These are phyloP conservation scores for Calypte anna DNA, from an alignment of 2,113 vertebrate genomes.

Conservation along the genomic window DNA sequence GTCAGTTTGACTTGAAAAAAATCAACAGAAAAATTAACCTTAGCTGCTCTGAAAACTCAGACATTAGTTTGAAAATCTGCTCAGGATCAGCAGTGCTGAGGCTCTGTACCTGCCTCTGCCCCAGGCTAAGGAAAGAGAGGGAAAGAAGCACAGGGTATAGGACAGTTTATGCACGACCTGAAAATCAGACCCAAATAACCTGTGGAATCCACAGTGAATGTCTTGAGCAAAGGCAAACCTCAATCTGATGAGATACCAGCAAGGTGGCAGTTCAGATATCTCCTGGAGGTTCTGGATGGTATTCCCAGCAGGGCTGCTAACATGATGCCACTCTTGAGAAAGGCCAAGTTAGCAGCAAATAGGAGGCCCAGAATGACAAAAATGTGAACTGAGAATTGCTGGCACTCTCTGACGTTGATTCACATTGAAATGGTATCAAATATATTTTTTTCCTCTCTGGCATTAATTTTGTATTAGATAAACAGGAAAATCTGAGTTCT, in stretches of 20 bases:
- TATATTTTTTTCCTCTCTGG: not conserved
- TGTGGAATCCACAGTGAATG: not conserved
- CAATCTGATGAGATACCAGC: not conserved
- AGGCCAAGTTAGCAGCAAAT: not conserved
- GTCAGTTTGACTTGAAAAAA: not conserved
- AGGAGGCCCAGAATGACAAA: not conserved
- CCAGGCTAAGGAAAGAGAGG: not conserved
- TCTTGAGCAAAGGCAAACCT: not conserved
- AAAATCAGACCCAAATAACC: not conserved
- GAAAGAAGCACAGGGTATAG: not conserved
- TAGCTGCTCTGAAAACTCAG: not conserved
- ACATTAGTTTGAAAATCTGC: not conserved
- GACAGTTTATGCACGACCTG: not conserved
- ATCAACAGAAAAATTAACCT: not conserved
- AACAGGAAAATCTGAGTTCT: not conserved
- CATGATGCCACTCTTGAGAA: not conserved
- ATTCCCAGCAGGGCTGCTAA: not conserved
- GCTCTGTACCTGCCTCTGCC: not conserved
- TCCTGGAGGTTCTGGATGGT: not conserved
- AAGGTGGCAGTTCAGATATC: not conserved
- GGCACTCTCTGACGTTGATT: not conserved
- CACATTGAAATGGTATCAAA: not conserved
- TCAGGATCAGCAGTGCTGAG: not conserved
- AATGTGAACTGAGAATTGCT: not conserved
- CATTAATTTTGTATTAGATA: not conserved